Conservation (phyloP, 2,797 vertebrate species). For the Sorex maritimensis region DNA sequence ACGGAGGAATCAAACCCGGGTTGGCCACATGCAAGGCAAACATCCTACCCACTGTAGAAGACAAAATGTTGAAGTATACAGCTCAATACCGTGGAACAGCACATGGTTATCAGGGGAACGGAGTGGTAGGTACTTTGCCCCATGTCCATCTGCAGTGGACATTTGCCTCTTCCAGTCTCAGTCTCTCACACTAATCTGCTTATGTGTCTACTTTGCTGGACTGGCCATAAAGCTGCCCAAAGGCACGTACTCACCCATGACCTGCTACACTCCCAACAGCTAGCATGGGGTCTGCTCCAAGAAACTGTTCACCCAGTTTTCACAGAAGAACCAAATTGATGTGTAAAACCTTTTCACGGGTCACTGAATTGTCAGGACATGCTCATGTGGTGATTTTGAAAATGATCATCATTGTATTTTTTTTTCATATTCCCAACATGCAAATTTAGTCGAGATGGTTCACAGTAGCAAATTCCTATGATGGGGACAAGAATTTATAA, state of each 20-base stretch:
- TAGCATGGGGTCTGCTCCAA: neutral
- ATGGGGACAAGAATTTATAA: neutral
- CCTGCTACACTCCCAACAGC: neutral
- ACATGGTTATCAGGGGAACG: neutral
- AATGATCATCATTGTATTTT: neutral
- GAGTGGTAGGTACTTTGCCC: neutral
- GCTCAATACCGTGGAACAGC: neutral
- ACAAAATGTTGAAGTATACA: neutral
- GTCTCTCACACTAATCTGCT: neutral
- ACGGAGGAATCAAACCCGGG: too few relatives aligned
- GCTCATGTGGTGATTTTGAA: constrained; percentile 12
- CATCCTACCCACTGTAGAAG: neutral
- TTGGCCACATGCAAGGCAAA: too few relatives aligned
- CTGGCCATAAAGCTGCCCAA: neutral
- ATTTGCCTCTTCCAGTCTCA: neutral
- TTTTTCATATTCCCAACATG: constrained; percentile 21
- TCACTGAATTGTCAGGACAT: neutral
- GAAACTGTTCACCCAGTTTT: neutral
- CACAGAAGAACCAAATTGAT: too few relatives aligned
- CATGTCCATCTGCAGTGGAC: neutral
- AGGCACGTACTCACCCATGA: neutral
- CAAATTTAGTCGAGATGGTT: neutral
- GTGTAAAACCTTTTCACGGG: neutral
- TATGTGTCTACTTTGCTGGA: neutral
- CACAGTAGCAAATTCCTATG: neutral